phyloP scores from a whole-genome alignment of 2,888 invertebrate genomes.

The Electrophaes corylata region DNA sequence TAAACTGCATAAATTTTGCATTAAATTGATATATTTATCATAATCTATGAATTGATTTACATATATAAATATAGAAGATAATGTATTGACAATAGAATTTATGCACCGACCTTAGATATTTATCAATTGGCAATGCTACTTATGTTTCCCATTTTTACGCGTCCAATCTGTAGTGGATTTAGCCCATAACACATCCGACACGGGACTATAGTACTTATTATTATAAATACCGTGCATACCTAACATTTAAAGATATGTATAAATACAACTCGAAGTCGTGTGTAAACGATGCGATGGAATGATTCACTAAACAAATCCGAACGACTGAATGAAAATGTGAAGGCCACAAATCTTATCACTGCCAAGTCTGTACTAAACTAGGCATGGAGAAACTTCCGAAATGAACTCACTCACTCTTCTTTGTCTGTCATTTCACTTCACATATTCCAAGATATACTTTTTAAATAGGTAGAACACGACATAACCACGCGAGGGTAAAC shows the following conservation, averaged over 20 bases:
- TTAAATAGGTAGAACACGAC: conserved; percentile 33
- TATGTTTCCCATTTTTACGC: not conserved
- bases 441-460: conserved; percentile 7
- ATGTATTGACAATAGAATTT: conserved; percentile 3
- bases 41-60: not conserved
- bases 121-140: conserved; percentile 14
- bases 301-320: conserved; percentile 8
- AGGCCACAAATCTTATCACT: conserved; percentile 19
- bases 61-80: not conserved
- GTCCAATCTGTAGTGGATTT: no score
- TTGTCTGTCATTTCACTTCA: conserved; percentile 33
- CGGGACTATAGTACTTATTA: not conserved
- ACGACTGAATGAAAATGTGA: conserved; percentile 17
- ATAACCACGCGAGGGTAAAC: conserved; percentile 50
- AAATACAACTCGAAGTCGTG: conserved; percentile 12
- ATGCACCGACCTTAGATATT: conserved; percentile 1
- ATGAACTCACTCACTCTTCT: conserved; percentile 34
- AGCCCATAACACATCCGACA: no score
- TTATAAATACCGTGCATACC: conserved; percentile 16
- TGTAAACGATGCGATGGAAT: conserved; percentile 11
- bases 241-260: conserved; percentile 14
- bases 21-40: not conserved
- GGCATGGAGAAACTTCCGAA: not conserved
- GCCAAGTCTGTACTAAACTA: conserved; percentile 1
- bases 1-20: not conserved